Base-by-base conservation (phyloP, 2,113 vertebrate species). In the Cololabis saira region DNA sequence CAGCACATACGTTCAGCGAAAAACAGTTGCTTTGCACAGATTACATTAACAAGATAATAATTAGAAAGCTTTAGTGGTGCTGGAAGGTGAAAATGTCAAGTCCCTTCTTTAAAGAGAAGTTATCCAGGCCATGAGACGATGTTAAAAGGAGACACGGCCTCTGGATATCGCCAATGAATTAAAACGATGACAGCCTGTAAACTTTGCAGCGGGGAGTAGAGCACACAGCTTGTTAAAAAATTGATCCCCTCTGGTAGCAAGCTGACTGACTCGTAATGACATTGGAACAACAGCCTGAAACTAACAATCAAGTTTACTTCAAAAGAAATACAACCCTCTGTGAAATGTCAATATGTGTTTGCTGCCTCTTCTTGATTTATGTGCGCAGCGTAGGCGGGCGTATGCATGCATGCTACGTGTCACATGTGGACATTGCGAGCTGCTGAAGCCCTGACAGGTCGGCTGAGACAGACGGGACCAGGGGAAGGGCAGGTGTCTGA, bases 331-430 rank as follows among this genome's bases (percentile, higher is more conserved):
- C 37, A 3, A 55, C 67, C 67, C 64, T 68, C 69, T 82, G 76
- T 61, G 71, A 74, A 71, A 74, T 74, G 61, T 66, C 76, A 47
- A 60, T 85, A 73, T 80, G 67, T 61, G 67, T 67, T 44, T 68
- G 33, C 76, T 64, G 16, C 67, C 65, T 52, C 3, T 3, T 21
- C 22, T 30, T 80, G 81, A 84, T 81, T 80, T 70, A 83, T 78
- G 42, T 61, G 63, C 55, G 42, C 49, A 3, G 52, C 44, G 48
- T 17, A 7, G 60, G 41, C 61, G 65, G 58, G 54, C 58, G 5
- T 9, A 56, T 56, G 61, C 59, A 56, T 56, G 61, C 59, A 69
- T 43, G 58, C 51, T 68, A 54, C 17, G 41, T 47, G 60, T 67
- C 77, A 51, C 45, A 42, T 50, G 63, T 54, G 43, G 60, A 74